Conservation (phyloP, 2,888 invertebrate genomes). For the Stenodema calcarata region DNA sequence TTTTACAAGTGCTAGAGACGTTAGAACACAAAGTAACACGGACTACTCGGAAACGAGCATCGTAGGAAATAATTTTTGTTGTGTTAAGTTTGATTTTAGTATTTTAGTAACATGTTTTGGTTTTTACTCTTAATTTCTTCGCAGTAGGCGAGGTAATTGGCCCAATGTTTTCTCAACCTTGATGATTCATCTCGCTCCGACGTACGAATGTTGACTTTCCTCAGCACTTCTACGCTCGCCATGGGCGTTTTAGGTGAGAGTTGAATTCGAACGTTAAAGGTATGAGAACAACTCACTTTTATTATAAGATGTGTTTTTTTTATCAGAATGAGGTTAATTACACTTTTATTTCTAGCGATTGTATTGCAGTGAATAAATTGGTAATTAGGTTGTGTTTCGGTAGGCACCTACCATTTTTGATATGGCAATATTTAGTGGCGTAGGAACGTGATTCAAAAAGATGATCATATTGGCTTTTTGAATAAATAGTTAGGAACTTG, state of each 20-base stretch:
- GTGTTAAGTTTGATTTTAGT: neutral
- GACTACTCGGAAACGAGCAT: neutral
- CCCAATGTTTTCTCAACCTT: slow-evolving; percentile 25
- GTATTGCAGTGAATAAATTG: too few relatives aligned
- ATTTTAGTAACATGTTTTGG: neutral
- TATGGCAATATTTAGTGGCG: too few relatives aligned
- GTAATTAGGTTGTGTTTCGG: too few relatives aligned
- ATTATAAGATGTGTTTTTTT: neutral
- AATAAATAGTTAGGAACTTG: too few relatives aligned
- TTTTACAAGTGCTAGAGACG: neutral
- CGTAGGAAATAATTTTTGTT: neutral
- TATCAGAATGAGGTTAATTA: too few relatives aligned
- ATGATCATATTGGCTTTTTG: too few relatives aligned
- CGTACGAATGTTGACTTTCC: slow-evolving; percentile 16
- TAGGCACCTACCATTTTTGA: too few relatives aligned
- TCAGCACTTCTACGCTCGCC: slow-evolving; percentile 25
- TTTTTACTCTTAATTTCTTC: slow-evolving; percentile 30
- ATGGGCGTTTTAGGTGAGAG: slow-evolving; percentile 21
- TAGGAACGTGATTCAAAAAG: too few relatives aligned
- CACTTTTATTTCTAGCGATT: too few relatives aligned
- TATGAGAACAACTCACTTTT: neutral
- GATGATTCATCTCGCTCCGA: neutral
- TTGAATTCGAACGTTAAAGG: neutral
- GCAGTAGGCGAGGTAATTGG: slow-evolving; percentile 28
- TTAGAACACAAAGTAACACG: neutral